Percentiles rank a stretch among this genome's conserved stretches.
phyloP scores from a whole-genome alignment of 2,888 invertebrate genomes.

The Pseudococcus viburni region DNA sequence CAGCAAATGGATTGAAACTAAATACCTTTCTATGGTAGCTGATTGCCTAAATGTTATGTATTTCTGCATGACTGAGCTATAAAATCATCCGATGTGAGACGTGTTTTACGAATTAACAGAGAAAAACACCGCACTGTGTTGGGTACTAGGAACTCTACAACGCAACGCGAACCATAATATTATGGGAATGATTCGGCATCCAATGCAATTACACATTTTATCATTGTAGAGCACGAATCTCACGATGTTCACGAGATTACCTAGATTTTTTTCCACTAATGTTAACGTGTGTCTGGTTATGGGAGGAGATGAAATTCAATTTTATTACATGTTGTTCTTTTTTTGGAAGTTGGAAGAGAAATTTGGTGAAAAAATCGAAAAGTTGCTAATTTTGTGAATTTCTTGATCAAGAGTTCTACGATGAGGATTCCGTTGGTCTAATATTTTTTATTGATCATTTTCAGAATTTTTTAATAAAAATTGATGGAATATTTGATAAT shows the following conservation, averaged over 20 bases:
- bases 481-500: no score
- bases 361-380: neutral
- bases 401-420: no score
- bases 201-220: conserved; percentile 40
- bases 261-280: conserved; percentile 10
- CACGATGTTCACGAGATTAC: conserved; percentile 32
- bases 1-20: conserved; percentile 42
- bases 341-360: neutral
- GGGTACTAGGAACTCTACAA: neutral
- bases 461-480: no score
- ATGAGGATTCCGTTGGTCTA: no score
- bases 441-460: no score
- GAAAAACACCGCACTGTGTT: neutral
- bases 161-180: neutral
- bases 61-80: conserved; percentile 46
- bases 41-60: conserved; percentile 44
- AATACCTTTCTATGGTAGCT: conserved; percentile 39
- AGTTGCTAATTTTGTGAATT: neutral
- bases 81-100: conserved; percentile 39
- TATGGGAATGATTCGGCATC: conserved; percentile 43
- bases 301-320: neutral
- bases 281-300: neutral
- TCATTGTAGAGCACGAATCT: conserved; percentile 49
- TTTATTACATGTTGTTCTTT: neutral
- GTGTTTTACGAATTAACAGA: conserved; percentile 27